These are phyloP conservation scores for Drosophila mimica DNA, from an alignment of 2,888 invertebrate species.

Conservation along the genomic window DNA sequence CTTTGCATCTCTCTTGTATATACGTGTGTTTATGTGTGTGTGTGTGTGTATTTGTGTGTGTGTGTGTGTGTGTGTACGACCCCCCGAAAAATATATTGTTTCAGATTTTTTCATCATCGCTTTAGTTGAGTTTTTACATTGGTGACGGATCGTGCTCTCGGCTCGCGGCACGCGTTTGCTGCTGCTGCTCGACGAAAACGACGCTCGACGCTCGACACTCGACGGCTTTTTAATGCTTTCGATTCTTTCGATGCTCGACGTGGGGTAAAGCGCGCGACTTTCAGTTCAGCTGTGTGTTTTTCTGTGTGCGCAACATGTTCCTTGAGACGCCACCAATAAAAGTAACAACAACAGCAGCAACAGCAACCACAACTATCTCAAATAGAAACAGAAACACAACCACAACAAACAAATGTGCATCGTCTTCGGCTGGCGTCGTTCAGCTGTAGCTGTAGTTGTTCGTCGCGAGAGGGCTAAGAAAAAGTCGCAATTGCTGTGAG, in stretches of 20 bases:
- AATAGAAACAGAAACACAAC: constrained; percentile 12
- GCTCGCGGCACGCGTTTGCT: constrained; percentile 72
- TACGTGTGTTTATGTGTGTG: not conserved
- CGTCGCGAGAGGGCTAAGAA: constrained; percentile 59
- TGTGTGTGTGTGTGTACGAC: constrained; percentile 67
- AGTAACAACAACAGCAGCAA: constrained; percentile 54
- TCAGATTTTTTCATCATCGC: constrained; percentile 86
- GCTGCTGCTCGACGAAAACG: constrained; percentile 54
- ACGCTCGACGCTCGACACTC: constrained; percentile 46
- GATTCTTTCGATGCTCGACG: constrained; percentile 41
- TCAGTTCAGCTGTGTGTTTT: constrained; percentile 74
- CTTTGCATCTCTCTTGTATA: constrained; percentile 60
- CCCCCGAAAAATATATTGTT: constrained; percentile 85
- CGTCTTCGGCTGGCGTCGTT: constrained; percentile 63
- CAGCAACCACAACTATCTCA: constrained; percentile 24
- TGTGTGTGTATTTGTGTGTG: constrained; percentile 20
- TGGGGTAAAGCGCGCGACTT: constrained; percentile 64
- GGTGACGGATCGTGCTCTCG: constrained; percentile 85
- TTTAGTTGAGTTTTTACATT: constrained; percentile 86
- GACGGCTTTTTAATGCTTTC: constrained; percentile 18
- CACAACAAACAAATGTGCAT: constrained; percentile 60
- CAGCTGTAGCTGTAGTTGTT: constrained; percentile 30
- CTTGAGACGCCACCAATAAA: constrained; percentile 74
- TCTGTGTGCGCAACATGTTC: constrained; percentile 79
- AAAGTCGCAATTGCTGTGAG: constrained; percentile 47